Percentiles rank a stretch among this genome's conserved stretches.
Evolutionary conservation across 2,888 invertebrate genomes (phyloP).

Genomic region (Aquatica leii): DNA sequence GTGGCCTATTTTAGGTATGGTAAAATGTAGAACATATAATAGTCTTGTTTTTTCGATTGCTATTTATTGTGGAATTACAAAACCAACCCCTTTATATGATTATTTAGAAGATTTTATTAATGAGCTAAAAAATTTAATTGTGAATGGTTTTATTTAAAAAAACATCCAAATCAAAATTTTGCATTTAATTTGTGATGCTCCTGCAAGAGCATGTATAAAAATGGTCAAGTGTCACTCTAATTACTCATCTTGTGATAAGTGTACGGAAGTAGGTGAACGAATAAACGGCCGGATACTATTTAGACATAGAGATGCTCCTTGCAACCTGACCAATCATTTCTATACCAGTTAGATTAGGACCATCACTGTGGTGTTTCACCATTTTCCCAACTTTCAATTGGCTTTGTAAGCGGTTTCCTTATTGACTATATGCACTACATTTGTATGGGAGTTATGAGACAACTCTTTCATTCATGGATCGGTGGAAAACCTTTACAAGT

Average conservation of each 20-base stretch:
- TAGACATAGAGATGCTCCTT: too few relatives aligned
- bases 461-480: too few relatives aligned
- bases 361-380: too few relatives aligned
- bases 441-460: too few relatives aligned
- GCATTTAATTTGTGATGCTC: constrained; percentile 20
- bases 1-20: constrained; percentile 16
- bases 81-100: background rate
- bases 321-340: too few relatives aligned
- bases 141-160: constrained; percentile 16
- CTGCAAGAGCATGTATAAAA: constrained; percentile 27
- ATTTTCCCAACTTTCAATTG: too few relatives aligned
- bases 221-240: constrained; percentile 23
- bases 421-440: too few relatives aligned
- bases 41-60: background rate
- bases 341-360: too few relatives aligned
- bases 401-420: too few relatives aligned
- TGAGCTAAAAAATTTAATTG: constrained; percentile 10
- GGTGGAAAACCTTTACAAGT: too few relatives aligned
- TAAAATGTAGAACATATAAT: background rate
- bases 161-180: constrained; percentile 1
- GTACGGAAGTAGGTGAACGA: constrained; percentile 21
- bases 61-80: constrained; percentile 4
- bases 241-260: constrained; percentile 28
- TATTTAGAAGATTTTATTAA: background rate
- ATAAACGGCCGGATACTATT: constrained; percentile 5